A percentile compares a stretch with the other conserved stretches of the same genome.
Conservation (phyloP, 2,888 invertebrate genomes). For the Synanthedon myopaeformis region DNA sequence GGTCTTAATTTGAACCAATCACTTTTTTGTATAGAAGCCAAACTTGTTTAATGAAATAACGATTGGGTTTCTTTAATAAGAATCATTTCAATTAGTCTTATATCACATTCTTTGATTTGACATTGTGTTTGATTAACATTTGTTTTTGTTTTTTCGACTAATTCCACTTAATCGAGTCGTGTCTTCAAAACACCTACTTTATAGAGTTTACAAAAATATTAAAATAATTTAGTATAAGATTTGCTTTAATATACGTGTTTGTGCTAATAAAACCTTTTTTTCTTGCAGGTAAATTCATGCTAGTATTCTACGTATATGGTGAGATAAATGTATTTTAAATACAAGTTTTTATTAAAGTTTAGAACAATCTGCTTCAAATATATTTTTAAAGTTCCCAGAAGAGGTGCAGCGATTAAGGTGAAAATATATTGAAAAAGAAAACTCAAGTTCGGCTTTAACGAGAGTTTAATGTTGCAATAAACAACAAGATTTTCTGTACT, state of each 20-base stretch:
- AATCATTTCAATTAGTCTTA: neutral
- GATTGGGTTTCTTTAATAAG: neutral
- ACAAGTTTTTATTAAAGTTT: too few relatives aligned
- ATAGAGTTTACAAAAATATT: too few relatives aligned
- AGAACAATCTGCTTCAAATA: too few relatives aligned
- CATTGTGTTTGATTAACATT: neutral
- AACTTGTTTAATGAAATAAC: neutral
- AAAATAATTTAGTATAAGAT: too few relatives aligned
- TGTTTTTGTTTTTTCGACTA: too few relatives aligned
- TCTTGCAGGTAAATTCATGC: too few relatives aligned
- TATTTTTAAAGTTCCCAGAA: neutral
- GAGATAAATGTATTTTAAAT: too few relatives aligned
- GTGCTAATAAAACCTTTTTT: too few relatives aligned
- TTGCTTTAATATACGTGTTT: too few relatives aligned
- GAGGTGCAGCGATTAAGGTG: constrained; percentile 2
- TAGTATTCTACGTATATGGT: too few relatives aligned
- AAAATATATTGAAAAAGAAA: constrained; percentile 5
- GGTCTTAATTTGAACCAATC: neutral
- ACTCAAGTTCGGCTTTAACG: constrained; percentile 7
- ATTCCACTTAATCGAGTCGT: too few relatives aligned
- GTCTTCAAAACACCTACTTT: too few relatives aligned
- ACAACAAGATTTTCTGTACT: constrained; percentile 1
- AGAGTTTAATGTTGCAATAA: constrained; percentile 9
- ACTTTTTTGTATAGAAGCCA: neutral
- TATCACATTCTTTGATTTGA: neutral